These are phyloP conservation scores for Hypotaenidia okinawae DNA, from an alignment of 2,797 vertebrate species.

Conservation along the genomic window DNA sequence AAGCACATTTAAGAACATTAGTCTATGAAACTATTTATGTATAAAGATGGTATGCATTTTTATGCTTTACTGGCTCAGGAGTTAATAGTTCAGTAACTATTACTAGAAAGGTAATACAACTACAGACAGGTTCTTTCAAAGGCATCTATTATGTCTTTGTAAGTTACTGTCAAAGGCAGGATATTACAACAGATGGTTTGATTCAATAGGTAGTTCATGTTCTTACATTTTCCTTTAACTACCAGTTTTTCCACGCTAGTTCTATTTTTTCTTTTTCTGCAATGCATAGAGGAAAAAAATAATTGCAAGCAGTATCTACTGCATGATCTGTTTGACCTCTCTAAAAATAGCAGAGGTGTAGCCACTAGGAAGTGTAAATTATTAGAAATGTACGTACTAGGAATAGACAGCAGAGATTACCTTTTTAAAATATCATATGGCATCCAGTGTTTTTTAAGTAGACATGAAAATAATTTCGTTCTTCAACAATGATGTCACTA, in stretches of 20 bases:
- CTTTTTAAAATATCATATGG: not conserved
- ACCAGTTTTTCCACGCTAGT: not conserved
- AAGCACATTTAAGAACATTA: too few species aligned
- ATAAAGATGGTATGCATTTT: not conserved
- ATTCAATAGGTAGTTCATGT: not conserved
- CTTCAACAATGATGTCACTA: slow-evolving; percentile 42
- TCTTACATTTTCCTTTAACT: not conserved
- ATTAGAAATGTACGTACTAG: not conserved
- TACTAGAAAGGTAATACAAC: not conserved
- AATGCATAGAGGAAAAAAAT: not conserved
- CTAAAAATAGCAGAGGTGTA: not conserved
- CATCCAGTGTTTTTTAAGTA: slow-evolving; percentile 27
- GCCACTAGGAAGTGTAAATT: not conserved
- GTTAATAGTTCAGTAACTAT: not conserved
- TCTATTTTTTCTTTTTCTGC: not conserved
- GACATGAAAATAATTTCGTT: slow-evolving; percentile 46
- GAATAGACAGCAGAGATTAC: not conserved
- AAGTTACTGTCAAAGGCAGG: not conserved
- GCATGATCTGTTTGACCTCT: not conserved
- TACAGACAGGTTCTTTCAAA: not conserved
- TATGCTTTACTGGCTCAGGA: not conserved
- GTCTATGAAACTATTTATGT: not conserved
- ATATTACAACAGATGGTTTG: not conserved
- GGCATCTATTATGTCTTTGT: not conserved
- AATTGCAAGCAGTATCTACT: not conserved